A percentile compares a stretch with the other conserved stretches of the same genome.
phyloP scores from a whole-genome alignment of 1,140 invertebrate genomes.

The Brachionus manjavacas region DNA sequence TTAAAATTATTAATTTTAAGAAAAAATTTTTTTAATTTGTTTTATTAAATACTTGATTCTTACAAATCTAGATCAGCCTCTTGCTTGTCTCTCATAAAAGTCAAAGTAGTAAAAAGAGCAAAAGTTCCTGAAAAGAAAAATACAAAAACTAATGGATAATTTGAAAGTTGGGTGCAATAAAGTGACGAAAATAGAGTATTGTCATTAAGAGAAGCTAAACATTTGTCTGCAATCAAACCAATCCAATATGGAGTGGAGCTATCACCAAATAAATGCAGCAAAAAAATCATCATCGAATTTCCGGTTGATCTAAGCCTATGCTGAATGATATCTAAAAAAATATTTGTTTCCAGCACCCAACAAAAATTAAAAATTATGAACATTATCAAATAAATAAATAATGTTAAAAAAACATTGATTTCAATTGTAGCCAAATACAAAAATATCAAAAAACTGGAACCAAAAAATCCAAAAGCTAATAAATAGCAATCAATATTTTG shows the following conservation, averaged over 20 bases:
- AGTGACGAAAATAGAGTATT: background rate
- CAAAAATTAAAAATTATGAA: conserved; percentile 34
- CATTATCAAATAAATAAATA: background rate
- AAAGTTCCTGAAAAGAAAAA: conserved; percentile 6
- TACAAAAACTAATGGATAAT: conserved; percentile 34
- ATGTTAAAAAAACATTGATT: background rate
- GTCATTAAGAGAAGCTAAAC: background rate
- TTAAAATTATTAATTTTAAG: background rate
- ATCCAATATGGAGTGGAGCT: conserved; percentile 37
- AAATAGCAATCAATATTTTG: conserved; percentile 2
- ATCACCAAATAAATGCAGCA: conserved; percentile 36
- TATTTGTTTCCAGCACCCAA: conserved; percentile 35
- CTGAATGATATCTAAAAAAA: conserved; percentile 31
- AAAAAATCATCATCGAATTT: conserved; percentile 36
- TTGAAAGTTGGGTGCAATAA: conserved; percentile 20
- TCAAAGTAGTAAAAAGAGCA: background rate
- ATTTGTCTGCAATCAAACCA: conserved; percentile 31
- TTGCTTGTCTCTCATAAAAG: conserved; percentile 20
- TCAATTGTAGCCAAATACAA: background rate
- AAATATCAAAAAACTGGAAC: conserved; percentile 13
- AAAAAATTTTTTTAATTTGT: background rate
- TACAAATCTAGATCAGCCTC: background rate
- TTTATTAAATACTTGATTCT: background rate
- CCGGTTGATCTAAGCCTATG: background rate
- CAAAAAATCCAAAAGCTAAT: background rate